These are phyloP conservation scores for Spermophilus dauricus DNA, from an alignment of 2,113 vertebrate genomes.

Conservation along the genomic window DNA sequence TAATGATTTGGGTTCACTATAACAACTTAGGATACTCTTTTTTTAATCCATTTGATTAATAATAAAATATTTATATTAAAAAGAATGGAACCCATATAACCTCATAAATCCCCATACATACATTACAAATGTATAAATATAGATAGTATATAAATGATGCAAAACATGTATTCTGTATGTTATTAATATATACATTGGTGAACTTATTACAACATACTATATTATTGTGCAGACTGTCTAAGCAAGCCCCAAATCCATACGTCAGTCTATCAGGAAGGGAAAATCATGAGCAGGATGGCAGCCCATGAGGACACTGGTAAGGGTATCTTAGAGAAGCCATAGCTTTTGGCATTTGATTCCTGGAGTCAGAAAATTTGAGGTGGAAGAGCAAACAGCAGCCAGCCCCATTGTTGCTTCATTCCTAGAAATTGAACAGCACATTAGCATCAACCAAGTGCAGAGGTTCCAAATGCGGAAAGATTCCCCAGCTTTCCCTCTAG, in stretches of 20 bases:
- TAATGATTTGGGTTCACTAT: not conserved
- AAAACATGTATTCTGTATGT: not conserved
- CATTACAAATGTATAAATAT: not conserved
- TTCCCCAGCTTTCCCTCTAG: not conserved
- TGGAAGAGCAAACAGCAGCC: rapidly evolving
- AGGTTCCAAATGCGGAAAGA: not conserved
- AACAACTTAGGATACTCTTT: not conserved
- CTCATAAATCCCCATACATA: not conserved
- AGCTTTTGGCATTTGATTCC: not conserved
- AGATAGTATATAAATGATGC: not conserved
- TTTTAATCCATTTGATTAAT: not conserved
- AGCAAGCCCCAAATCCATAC: not conserved
- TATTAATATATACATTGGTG: not conserved
- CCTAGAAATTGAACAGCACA: too few relatives aligned
- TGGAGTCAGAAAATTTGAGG: not conserved
- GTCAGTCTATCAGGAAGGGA: not conserved
- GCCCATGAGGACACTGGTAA: too few relatives aligned
- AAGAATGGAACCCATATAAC: not conserved
- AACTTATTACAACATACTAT: not conserved
- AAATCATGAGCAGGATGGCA: too few relatives aligned
- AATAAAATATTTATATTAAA: not conserved
- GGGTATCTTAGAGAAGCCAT: not conserved
- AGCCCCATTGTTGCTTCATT: not conserved
- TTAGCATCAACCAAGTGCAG: not conserved
- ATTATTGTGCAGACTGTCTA: not conserved